Percentiles rank a stretch among this genome's conserved stretches.
phyloP scores from a whole-genome alignment of 2,113 vertebrate genomes.

The Agelaius phoeniceus region DNA sequence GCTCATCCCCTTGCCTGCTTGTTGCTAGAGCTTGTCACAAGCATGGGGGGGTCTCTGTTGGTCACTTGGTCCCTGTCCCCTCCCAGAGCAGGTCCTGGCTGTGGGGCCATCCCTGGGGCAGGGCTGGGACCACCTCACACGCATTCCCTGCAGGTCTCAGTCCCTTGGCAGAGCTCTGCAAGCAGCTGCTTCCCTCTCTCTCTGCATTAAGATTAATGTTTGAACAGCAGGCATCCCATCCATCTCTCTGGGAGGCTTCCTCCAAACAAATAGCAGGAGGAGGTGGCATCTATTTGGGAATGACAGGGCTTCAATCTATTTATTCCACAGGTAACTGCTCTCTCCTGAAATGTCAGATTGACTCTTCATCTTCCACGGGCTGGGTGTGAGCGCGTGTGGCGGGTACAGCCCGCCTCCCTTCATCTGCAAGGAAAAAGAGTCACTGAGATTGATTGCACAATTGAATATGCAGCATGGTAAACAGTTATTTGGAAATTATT shows the following conservation, averaged over 20 bases:
- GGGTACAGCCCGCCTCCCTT: neutral
- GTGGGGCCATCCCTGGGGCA: accelerated
- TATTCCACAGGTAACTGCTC: neutral
- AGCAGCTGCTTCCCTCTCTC: neutral
- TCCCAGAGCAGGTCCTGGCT: neutral
- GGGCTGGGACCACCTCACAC: neutral
- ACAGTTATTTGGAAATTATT: constrained; percentile 46
- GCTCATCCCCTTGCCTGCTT: accelerated
- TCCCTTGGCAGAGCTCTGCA: neutral
- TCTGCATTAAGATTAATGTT: constrained; percentile 3
- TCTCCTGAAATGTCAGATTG: neutral
- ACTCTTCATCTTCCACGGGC: neutral
- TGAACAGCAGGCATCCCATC: neutral
- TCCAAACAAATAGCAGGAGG: constrained; percentile 31
- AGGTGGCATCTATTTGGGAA: neutral
- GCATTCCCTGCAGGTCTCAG: accelerated
- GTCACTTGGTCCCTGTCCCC: neutral
- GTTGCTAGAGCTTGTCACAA: accelerated
- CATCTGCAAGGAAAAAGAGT: constrained; percentile 23
- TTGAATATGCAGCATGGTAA: constrained; percentile 13
- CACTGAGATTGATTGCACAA: constrained; percentile 41
- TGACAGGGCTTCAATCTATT: neutral
- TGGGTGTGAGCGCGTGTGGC: accelerated
- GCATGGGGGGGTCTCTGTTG: neutral
- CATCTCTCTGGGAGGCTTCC: constrained; percentile 11